A percentile compares a stretch with the other conserved stretches of the same genome.
Conservation (phyloP, 1,140 invertebrate genomes). For the Dendrolimus punctatus region DNA sequence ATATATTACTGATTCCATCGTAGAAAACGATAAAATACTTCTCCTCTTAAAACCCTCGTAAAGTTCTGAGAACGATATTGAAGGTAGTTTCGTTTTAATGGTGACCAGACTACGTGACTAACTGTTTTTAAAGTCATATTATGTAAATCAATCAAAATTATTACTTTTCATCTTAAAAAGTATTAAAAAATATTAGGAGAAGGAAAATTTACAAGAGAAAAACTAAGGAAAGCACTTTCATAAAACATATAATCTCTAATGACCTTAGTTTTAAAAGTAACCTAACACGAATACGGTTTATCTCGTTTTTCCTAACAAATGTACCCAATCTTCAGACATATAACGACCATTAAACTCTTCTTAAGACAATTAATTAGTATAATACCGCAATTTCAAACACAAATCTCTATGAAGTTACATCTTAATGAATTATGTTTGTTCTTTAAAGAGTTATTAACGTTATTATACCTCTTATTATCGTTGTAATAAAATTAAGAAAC, state of each 20-base stretch:
- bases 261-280: background rate
- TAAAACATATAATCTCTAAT: conserved; percentile 3
- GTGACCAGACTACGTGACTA: too few species aligned
- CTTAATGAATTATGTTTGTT: conserved; percentile 60
- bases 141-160: conserved; percentile 1
- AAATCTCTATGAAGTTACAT: conserved; percentile 50
- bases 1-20: conserved; percentile 36
- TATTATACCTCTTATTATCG: conserved; percentile 33
- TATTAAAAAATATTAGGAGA: conserved; percentile 36
- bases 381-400: conserved; percentile 62
- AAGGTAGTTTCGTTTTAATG: too few species aligned
- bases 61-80: too few species aligned
- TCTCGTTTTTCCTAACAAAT: conserved; percentile 25
- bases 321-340: conserved; percentile 33
- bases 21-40: conserved; percentile 43
- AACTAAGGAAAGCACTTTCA: background rate
- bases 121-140: too few species aligned
- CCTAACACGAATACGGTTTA: background rate
- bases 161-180: conserved; percentile 39
- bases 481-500: conserved; percentile 53
- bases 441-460: conserved; percentile 57
- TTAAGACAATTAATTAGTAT: conserved; percentile 66
- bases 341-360: conserved; percentile 47
- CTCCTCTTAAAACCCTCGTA: too few species aligned
- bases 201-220: too few species aligned